Evolutionary conservation across 1,140 invertebrate species (phyloP), one percentile per base, ranked within the genome.

Genomic region (Papilio dardanus): DNA sequence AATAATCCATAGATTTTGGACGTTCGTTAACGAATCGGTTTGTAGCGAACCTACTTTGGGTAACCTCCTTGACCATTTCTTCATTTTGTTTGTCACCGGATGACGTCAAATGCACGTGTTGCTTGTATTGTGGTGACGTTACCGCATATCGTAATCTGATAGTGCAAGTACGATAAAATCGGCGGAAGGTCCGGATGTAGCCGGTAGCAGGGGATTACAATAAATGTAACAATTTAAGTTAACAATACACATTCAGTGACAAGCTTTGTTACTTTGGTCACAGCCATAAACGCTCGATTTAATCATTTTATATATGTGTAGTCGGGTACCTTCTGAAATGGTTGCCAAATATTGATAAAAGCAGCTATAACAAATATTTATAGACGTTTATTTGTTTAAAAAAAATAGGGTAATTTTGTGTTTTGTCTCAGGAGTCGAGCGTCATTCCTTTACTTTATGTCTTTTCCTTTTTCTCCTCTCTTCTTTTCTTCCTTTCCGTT

Each of bases 71-170:
- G n/a, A 50, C 46, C 28, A 2, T n/a, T 46, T 46, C 0, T 46
- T 19, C n/a, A 54, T 30, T 62, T 62, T 28, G 24, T 2, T 54
- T 62, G 12, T 62, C 30, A 28, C 21, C 24, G 24, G 54, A 62
- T 62, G 54, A 62, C 24, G 54, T 62, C 54, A 62, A 28, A 28
- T 62, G 24, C 54, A 62, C 54, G 54, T 62, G 54, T 62, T 62
- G 28, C 24, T 12, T 28, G 54, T 62, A 62, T 62, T 62, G 54
- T 62, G 24, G 54, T 62, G 54, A 62, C 24, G 54, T 62, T 62
- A 62, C 54, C 54, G 54, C 54, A 24, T 28, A 62, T 62, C 54
- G 54, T 62, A 62, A 62, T 62, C 54, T 62, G 54, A 62, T 62
- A 62, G 54, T 12, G 5, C 54, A 62, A 28, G 54, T 24, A 8